A percentile compares a stretch with the other conserved stretches of the same genome.
Conservation (phyloP, 2,888 invertebrate species). For the Galerucella nymphaeae region DNA sequence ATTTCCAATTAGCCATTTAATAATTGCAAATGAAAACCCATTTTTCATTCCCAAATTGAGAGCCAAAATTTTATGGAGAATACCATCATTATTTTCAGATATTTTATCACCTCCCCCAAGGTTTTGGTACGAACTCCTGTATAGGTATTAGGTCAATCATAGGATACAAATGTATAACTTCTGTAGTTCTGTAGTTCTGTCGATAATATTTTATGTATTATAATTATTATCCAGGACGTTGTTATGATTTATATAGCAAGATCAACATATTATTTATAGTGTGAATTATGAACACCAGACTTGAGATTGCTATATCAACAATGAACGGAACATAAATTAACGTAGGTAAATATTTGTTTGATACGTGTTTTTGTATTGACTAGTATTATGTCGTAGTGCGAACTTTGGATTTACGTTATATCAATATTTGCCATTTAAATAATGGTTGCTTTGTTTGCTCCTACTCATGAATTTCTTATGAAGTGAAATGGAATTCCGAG, state of each 20-base stretch:
- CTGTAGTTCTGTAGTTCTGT: too few relatives aligned
- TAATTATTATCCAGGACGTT: background rate
- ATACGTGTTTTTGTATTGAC: conserved; percentile 21
- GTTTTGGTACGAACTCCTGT: too few relatives aligned
- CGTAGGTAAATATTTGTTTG: conserved; percentile 21
- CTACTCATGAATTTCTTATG: conserved; percentile 10
- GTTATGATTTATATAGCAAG: background rate
- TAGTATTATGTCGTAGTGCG: conserved; percentile 7
- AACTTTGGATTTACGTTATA: conserved; percentile 9
- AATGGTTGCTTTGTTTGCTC: conserved; percentile 6
- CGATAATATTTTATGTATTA: too few relatives aligned
- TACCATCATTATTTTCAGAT: too few relatives aligned
- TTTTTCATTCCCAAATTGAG: too few relatives aligned
- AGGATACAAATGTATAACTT: too few relatives aligned
- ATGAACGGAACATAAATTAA: conserved; percentile 24
- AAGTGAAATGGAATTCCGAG: background rate
- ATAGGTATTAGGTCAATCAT: too few relatives aligned
- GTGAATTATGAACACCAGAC: background rate
- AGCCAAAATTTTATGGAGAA: too few relatives aligned
- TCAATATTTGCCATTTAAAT: conserved; percentile 18
- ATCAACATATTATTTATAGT: conserved; percentile 6
- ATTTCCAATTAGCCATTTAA: too few relatives aligned
- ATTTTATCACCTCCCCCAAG: too few relatives aligned
- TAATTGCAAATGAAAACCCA: too few relatives aligned
- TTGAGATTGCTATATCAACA: conserved; percentile 1